Evolutionary conservation across 2,113 vertebrate genomes (phyloP), one percentile per base, ranked within the genome.

Genomic region (Rhinopomastus cyanomelas): DNA sequence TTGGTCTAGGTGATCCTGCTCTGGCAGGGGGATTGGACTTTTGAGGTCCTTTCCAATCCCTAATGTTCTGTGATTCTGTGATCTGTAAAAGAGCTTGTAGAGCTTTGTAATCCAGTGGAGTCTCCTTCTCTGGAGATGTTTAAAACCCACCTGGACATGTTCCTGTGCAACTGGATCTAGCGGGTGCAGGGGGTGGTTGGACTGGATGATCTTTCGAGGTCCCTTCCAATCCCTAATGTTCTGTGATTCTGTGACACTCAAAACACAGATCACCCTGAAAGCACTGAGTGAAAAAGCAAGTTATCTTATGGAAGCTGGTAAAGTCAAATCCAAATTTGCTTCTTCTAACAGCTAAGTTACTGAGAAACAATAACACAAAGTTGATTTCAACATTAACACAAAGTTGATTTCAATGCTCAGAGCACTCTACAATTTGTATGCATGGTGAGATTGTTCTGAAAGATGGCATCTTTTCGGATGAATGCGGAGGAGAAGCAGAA

Each of bases 271-370:
- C 1, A 7, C 30, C 8, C 20, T 9, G 9, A 67, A 84, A 84
- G 29, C 39, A 67, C 3, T 0, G 0, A 65, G 13, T 0, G 0
- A 79, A 56, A 15, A 65, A 72, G 37, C 21, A n/a, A 1, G 1
- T 0, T 42, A 2, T 36, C 25, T 85, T 23, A 46, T 1, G 20
- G 85, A 53, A 53, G 32, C 25, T 36, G 10, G 2, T 4, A 37
- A 55, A 19, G 61, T 5, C 1, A 0, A 84, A 80, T 39, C 23
- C 27, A 79, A 52, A 73, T 30, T 34, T 67, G 26, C 16, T 85
- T 49, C 53, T 79, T 30, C 46, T 55, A 42, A 75, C 14, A 39
- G 23, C 3, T 16, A 46, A 69, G 65, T 29, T 71, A 73, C 32
- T 32, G 16, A 32, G 21, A 84, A 84, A 84, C 76, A 53, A 13